phyloP scores from a whole-genome alignment of 2,888 invertebrate genomes.

The Nymphalis urticae region DNA sequence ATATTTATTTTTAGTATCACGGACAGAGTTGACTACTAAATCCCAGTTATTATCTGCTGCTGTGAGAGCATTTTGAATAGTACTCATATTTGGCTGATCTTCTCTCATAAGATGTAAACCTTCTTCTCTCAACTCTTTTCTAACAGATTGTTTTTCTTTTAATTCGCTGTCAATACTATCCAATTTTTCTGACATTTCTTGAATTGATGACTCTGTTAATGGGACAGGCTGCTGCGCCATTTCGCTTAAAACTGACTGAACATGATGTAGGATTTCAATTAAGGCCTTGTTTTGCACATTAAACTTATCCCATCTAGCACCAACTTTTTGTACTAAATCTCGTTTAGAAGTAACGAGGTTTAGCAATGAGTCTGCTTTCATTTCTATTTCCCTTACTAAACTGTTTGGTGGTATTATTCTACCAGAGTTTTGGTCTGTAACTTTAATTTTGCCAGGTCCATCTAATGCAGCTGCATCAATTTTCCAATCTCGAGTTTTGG shows the following conservation, averaged over 20 bases:
- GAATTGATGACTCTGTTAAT: constrained; percentile 72
- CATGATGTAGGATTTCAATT: constrained; percentile 83
- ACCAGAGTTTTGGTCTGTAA: constrained; percentile 86
- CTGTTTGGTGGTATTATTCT: constrained; percentile 87
- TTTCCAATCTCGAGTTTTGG: constrained; percentile 87
- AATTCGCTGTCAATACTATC: constrained; percentile 80
- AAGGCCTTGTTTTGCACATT: constrained; percentile 87
- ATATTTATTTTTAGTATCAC: constrained; percentile 88
- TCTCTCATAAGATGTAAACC: constrained; percentile 90
- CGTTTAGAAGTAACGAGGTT: constrained; percentile 85
- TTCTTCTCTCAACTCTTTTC: constrained; percentile 88
- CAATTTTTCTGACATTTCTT: constrained; percentile 75
- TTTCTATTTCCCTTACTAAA: constrained; percentile 87
- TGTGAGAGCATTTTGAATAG: constrained; percentile 89
- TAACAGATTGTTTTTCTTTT: constrained; percentile 82
- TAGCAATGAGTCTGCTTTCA: constrained; percentile 85
- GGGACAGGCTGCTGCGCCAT: constrained; percentile 78
- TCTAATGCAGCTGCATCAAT: constrained; percentile 85
- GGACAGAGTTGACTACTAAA: constrained; percentile 87
- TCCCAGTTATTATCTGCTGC: constrained; percentile 91
- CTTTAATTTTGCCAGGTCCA: constrained; percentile 84
- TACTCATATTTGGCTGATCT: constrained; percentile 89
- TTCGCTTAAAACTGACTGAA: constrained; percentile 80
- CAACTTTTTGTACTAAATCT: constrained; percentile 85
- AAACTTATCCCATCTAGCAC: constrained; percentile 90